phyloP scores from a whole-genome alignment of 1,140 invertebrate genomes.

The Papilio helenus region DNA sequence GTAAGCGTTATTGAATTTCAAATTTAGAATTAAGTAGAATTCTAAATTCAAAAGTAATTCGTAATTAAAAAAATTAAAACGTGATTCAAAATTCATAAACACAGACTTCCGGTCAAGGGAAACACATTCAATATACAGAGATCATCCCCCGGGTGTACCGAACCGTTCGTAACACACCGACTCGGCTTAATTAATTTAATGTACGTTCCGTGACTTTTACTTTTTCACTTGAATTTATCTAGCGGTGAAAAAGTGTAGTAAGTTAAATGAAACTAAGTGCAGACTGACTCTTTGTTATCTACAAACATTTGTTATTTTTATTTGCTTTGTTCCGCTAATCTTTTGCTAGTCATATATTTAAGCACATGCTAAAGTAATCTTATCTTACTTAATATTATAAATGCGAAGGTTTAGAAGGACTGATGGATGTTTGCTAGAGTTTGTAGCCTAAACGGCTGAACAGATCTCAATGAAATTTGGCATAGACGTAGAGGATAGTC shows the following conservation, averaged over 20 bases:
- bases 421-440: too few relatives aligned
- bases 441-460: too few relatives aligned
- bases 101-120: constrained; percentile 3
- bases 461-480: too few relatives aligned
- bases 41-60: constrained; percentile 6
- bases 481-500: too few relatives aligned
- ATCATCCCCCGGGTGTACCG: constrained; percentile 23
- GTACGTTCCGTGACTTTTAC: constrained; percentile 22
- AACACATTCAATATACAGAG: constrained; percentile 9
- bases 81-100: constrained; percentile 4
- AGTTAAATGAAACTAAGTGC: constrained; percentile 20
- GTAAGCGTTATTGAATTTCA: too few relatives aligned
- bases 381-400: neutral
- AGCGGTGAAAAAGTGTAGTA: neutral
- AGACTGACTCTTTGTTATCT: constrained; percentile 1
- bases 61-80: neutral
- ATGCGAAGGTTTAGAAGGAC: too few relatives aligned
- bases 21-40: neutral
- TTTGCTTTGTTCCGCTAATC: neutral
- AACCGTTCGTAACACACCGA: constrained; percentile 21
- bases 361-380: neutral
- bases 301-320: constrained; percentile 15
- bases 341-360: neutral
- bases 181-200: constrained; percentile 25
- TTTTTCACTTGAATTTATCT: constrained; percentile 26